These are phyloP conservation scores for Calcarius lapponicus DNA, from an alignment of 2,797 vertebrate genomes.

Conservation along the genomic window DNA sequence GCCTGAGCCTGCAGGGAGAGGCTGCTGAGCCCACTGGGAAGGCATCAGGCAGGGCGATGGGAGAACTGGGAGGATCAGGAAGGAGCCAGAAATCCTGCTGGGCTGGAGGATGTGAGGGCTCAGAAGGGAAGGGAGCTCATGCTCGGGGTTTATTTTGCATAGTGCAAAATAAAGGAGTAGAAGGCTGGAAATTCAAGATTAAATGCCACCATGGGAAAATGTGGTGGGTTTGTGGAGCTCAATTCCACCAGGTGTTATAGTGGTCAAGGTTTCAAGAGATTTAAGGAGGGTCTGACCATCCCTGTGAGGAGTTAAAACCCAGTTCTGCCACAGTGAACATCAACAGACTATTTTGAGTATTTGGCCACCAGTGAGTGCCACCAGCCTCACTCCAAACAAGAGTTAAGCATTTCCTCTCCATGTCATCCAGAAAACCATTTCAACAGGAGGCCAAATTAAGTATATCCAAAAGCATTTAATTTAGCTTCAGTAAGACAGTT, in stretches of 20 bases:
- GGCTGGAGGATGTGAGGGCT: background rate
- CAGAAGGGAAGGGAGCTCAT: background rate
- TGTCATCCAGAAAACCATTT: background rate
- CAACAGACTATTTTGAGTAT: background rate
- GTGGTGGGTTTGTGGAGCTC: background rate
- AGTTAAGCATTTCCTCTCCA: background rate
- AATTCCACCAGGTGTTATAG: background rate
- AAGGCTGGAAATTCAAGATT: background rate
- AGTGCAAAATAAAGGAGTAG: background rate
- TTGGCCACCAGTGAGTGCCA: background rate
- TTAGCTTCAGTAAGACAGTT: conserved; percentile 42
- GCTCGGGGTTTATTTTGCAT: rapidly evolving
- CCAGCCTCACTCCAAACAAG: background rate
- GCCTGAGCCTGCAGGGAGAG: background rate
- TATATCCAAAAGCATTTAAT: conserved; percentile 50
- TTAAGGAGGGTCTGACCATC: background rate
- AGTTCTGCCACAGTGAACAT: background rate
- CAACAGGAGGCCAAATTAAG: conserved; percentile 16
- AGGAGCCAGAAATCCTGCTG: background rate
- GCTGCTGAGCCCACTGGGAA: background rate
- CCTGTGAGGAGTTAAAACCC: background rate
- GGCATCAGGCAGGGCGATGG: background rate
- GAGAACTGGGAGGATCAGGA: background rate
- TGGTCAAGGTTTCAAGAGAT: background rate
- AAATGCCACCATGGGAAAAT: background rate